phyloP scores from a whole-genome alignment of 30 jellyfish, hydroid and myxozoan genomes.

The Pelagia noctiluca region DNA sequence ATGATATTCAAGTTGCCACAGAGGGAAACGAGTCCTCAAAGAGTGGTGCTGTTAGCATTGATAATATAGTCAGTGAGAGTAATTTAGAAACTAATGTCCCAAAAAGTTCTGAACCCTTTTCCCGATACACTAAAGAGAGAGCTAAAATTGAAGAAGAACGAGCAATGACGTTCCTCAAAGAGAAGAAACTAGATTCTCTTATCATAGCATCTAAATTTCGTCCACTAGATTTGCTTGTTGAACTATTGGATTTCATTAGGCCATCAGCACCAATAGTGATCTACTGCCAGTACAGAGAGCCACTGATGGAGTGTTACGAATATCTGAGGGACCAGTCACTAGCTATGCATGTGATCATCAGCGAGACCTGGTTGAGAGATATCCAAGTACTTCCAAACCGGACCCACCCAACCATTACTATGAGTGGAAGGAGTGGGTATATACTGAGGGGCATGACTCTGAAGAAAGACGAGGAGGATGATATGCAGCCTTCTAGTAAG shows the following conservation, averaged over 20 bases:
- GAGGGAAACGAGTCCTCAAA: not conserved
- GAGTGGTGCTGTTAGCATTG: not conserved
- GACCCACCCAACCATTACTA: constrained; percentile 86
- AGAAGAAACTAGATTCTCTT: constrained; percentile 70
- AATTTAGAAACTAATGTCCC: too few relatives aligned
- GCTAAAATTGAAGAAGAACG: constrained; percentile 15
- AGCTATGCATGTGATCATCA: constrained; percentile 73
- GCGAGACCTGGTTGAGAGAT: constrained; percentile 87
- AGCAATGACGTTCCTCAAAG: constrained; percentile 54
- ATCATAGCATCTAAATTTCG: constrained; percentile 78
- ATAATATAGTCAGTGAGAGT: too few relatives aligned
- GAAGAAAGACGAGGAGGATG: not conserved
- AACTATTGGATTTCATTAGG: constrained; percentile 67
- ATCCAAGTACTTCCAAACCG: constrained; percentile 84
- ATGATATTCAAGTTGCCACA: not conserved
- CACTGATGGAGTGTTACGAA: constrained; percentile 88
- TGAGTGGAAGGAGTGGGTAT: constrained; percentile 93
- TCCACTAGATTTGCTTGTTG: constrained; percentile 63
- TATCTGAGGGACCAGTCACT: constrained; percentile 57
- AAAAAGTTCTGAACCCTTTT: too few relatives aligned
- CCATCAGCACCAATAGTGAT: constrained; percentile 84
- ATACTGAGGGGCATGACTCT: constrained; percentile 74
- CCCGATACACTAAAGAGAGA: constrained; percentile 58
- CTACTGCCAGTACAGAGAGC: constrained; percentile 90
- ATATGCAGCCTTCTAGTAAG: constrained; percentile 12